Evolutionary conservation across 2,113 vertebrate species (phyloP).

Genomic region (Pampusana beccarii): DNA sequence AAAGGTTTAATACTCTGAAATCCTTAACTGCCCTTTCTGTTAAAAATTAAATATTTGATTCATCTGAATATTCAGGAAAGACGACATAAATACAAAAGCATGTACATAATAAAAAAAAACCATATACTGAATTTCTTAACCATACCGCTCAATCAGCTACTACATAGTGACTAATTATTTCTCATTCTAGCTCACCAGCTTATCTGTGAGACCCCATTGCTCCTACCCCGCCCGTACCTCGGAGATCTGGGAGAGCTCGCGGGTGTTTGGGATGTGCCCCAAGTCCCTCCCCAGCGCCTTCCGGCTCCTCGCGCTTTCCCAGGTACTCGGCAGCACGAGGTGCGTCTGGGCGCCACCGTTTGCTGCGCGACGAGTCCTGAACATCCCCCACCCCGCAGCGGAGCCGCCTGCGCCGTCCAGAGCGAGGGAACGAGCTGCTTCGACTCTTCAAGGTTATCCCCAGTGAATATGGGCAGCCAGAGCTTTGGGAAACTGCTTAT

Average conservation of each 20-base stretch:
- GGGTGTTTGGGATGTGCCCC: rapidly evolving
- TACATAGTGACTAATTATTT: not conserved
- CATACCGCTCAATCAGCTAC: not conserved
- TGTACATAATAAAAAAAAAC: conserved; percentile 2
- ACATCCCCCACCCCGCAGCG: not conserved
- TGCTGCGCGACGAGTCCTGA: not conserved
- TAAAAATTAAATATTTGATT: conserved; percentile 67
- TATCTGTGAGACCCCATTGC: not conserved
- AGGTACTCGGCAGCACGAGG: not conserved
- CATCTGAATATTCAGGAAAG: conserved; percentile 46
- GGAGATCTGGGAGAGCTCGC: not conserved
- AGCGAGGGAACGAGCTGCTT: not conserved
- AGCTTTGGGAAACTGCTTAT: rapidly evolving
- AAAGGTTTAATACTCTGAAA: not conserved
- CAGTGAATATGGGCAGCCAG: not conserved
- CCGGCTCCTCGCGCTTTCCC: not conserved
- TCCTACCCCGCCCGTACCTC: not conserved
- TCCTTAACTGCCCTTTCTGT: not conserved
- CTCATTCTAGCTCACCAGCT: conserved; percentile 28
- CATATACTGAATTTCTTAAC: conserved; percentile 22
- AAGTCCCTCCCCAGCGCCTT: not conserved
- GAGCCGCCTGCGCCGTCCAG: not conserved
- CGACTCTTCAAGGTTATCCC: not conserved
- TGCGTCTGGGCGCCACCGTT: rapidly evolving
- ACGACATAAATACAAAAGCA: conserved; percentile 73